Evolutionary conservation across 2,888 invertebrate species (phyloP).

Genomic region (Phytoseiulus persimilis): DNA sequence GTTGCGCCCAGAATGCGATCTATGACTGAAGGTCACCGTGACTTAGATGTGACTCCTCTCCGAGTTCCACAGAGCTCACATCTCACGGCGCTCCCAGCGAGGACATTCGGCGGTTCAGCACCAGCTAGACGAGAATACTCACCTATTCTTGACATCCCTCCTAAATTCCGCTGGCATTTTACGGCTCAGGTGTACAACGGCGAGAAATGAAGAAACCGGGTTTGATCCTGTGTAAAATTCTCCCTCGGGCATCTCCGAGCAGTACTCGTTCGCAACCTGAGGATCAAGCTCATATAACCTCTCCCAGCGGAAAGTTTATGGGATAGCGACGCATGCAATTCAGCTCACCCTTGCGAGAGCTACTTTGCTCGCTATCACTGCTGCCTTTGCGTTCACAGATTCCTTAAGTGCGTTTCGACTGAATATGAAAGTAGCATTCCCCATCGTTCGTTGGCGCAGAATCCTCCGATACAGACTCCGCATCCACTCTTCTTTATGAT

Average conservation of each 20-base stretch:
- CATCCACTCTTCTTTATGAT: neutral
- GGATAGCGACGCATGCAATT: no score
- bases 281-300: no score
- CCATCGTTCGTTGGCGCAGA: neutral
- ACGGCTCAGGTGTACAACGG: neutral
- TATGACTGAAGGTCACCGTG: no score
- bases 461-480: neutral
- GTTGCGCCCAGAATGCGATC: no score
- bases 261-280: neutral
- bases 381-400: neutral
- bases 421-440: neutral
- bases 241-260: conserved; percentile 13
- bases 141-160: no score
- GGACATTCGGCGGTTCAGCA: no score
- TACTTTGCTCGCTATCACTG: neutral
- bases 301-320: no score
- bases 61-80: no score
- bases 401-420: neutral
- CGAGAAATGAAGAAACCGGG: neutral
- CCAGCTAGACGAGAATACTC: no score
- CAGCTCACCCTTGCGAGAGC: neutral
- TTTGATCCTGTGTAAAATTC: neutral
- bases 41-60: no score
- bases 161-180: no score
- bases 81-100: no score